Base-by-base conservation (phyloP, 2,797 vertebrate species). In the Malurus splendens region DNA sequence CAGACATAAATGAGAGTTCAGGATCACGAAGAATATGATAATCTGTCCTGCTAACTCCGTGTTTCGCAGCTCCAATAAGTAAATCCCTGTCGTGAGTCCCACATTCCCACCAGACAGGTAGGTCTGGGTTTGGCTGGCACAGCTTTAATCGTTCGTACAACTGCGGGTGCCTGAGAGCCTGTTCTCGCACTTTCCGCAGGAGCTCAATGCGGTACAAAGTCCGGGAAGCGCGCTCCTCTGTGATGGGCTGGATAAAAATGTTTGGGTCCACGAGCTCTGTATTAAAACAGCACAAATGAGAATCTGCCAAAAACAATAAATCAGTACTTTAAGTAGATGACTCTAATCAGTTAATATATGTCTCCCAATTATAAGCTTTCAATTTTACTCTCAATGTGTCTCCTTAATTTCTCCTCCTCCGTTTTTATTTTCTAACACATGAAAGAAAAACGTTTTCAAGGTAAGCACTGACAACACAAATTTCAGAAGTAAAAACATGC, bases 11-110 rank as follows among this genome's bases (percentile, higher is more conserved):
- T 6, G 98, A 98, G 52, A 99, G 98, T 70, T 99, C 99, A 3
- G 99, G 99, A 95, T 99, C 99, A 70, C 99, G 98, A 82, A 99
- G 98, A 92, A 99, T 99, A 97, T 99, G 99, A 95, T 99, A 99
- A 96, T 99, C 99, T 66, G 99, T 99, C 92, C 99, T 98, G 97
- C 99, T 99, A 80, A 99, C 99, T 15, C 99, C 99, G 0, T 99
- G 99, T 88, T 99, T 99, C 78, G 99, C 99, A 36, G 98, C 99
- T 45, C 99, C 99, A 44, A 99, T 97, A 30, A 99, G 98, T 81
- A 99, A 97, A 97, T 99, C 99, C n/a, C 98, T 98, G 93, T 99
- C 99, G 7, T 99, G 99, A 80, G 96, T 95, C 42, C 98, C 99
- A n/a, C 98, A 97, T 84, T 99, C 98, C 99, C 99, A 99, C 99